Conservation (phyloP, 2,888 invertebrate genomes). For the Tachina fera region DNA sequence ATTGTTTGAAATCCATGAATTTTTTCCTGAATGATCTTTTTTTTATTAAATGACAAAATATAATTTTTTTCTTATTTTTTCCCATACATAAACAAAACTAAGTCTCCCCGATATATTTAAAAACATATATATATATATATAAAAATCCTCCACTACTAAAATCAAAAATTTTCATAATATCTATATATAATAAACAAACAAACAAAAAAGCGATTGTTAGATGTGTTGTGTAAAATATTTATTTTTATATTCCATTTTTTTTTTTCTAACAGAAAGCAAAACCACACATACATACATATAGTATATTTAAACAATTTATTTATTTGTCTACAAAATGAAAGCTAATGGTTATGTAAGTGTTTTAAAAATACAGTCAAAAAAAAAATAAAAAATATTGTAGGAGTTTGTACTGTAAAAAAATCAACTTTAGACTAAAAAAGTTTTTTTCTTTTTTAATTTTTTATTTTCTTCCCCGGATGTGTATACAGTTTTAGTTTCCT, state of each 20-base stretch:
- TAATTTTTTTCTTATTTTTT: constrained; percentile 28
- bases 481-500: constrained; percentile 16
- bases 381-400: constrained; percentile 57
- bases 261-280: neutral
- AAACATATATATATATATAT: neutral
- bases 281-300: neutral
- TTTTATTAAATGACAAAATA: constrained; percentile 46
- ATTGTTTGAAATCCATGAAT: constrained; percentile 62
- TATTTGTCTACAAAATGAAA: constrained; percentile 37
- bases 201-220: constrained; percentile 50
- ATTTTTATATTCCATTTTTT: constrained; percentile 44
- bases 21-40: constrained; percentile 63
- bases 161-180: constrained; percentile 61
- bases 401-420: constrained; percentile 63
- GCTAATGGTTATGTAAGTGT: constrained; percentile 64
- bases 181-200: constrained; percentile 41
- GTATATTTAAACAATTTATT: constrained; percentile 36
- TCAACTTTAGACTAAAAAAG: constrained; percentile 42
- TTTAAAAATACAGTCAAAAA: constrained; percentile 41
- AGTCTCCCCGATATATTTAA: constrained; percentile 38
- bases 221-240: constrained; percentile 63
- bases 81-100: constrained; percentile 34
- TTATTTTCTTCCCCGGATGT: constrained; percentile 15
- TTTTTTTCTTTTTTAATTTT: neutral
- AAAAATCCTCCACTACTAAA: constrained; percentile 52